Conservation (phyloP, 2,797 vertebrate genomes). For the Lemur catta region DNA sequence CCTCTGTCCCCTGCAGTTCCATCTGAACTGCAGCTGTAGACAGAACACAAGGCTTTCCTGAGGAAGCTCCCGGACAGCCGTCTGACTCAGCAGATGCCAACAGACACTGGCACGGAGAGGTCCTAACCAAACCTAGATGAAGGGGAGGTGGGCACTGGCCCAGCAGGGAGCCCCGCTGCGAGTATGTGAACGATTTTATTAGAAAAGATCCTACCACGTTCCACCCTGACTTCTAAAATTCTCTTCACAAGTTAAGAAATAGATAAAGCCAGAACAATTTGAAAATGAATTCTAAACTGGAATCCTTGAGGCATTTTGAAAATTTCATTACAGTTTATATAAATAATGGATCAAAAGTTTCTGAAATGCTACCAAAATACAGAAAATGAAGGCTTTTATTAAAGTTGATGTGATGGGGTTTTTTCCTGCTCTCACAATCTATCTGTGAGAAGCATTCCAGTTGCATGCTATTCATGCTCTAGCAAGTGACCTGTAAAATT, state of each 20-base stretch:
- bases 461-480: background rate
- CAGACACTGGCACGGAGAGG: background rate
- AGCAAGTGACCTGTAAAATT: slow-evolving; percentile 54
- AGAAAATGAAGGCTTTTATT: slow-evolving; percentile 33
- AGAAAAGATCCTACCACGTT: background rate
- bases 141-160: background rate
- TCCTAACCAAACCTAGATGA: background rate
- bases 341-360: slow-evolving; percentile 59
- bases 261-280: background rate
- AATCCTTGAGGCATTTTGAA: slow-evolving; percentile 33
- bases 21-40: background rate
- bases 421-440: background rate
- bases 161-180: background rate
- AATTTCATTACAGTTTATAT: slow-evolving; percentile 33
- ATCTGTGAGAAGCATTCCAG: background rate
- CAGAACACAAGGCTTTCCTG: background rate
- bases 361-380: slow-evolving; percentile 45
- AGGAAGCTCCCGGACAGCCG: background rate
- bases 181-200: background rate
- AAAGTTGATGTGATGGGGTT: background rate
- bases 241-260: background rate
- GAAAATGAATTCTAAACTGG: slow-evolving; percentile 31
- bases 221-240: background rate
- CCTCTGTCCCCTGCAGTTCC: background rate
- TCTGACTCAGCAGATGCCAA: background rate